A percentile compares a stretch with the other conserved stretches of the same genome.
Conservation (phyloP, 2,113 vertebrate species). For the Notarius quadriscutis region DNA sequence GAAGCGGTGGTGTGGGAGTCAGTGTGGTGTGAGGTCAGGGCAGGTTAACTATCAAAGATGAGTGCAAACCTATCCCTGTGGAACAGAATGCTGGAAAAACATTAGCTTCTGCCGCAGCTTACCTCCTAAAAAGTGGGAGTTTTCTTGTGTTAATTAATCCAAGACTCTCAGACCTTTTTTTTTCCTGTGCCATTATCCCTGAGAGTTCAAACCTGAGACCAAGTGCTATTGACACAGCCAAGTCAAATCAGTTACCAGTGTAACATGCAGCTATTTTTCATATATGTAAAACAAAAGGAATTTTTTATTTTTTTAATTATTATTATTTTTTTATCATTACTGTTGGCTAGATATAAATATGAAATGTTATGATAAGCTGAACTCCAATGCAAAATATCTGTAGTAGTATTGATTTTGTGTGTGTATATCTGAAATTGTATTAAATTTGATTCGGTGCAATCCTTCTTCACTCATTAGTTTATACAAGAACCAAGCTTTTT, state of each 20-base stretch:
- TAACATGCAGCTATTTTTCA: conserved; percentile 14
- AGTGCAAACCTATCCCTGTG: conserved; percentile 80
- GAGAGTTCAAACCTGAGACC: conserved; percentile 33
- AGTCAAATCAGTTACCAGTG: conserved; percentile 9
- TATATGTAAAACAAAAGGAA: background rate
- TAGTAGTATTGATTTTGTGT: conserved; percentile 7
- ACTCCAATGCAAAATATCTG: background rate
- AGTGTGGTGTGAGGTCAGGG: conserved; percentile 68
- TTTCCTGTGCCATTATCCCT: conserved; percentile 9
- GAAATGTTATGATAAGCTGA: background rate
- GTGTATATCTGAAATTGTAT: background rate
- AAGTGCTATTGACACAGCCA: conserved; percentile 36
- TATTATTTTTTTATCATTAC: background rate
- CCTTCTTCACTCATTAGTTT: background rate
- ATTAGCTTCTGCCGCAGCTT: conserved; percentile 70
- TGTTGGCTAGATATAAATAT: background rate
- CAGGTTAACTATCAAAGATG: conserved; percentile 80
- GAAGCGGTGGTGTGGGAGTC: conserved; percentile 70
- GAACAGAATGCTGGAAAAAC: conserved; percentile 74
- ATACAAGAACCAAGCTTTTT: background rate
- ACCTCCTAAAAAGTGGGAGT: conserved; percentile 74
- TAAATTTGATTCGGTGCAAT: background rate
- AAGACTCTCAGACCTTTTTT: conserved; percentile 64
- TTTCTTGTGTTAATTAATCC: conserved; percentile 75
- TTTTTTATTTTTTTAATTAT: background rate